Conservation (phyloP, 2,888 invertebrate species). For the Ichneumoninae sp. region DNA sequence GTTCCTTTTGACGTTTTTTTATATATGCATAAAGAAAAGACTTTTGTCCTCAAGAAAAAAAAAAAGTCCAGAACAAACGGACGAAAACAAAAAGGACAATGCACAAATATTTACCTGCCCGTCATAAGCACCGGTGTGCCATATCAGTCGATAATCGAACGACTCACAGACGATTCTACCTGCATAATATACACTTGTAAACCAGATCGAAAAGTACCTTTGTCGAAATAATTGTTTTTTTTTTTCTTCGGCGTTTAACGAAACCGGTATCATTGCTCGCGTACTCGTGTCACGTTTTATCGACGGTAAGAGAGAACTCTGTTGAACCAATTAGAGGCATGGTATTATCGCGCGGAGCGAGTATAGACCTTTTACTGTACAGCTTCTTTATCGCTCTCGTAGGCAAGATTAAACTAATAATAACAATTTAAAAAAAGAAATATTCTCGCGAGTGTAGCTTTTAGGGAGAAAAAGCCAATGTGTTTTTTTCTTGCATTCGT, state of each 20-base stretch:
- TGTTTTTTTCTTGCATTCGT: constrained; percentile 43
- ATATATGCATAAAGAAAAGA: constrained; percentile 27
- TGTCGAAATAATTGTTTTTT: constrained; percentile 33
- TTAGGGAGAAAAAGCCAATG: constrained; percentile 12
- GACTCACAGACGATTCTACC: constrained; percentile 60
- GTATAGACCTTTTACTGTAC: constrained; percentile 41
- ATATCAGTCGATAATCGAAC: constrained; percentile 61
- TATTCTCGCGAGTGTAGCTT: constrained; percentile 56
- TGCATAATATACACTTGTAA: constrained; percentile 62
- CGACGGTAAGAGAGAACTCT: constrained; percentile 4
- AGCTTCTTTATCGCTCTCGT: constrained; percentile 58
- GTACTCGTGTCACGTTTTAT: constrained; percentile 26
- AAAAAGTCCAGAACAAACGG: not conserved
- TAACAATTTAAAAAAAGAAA: constrained; percentile 17
- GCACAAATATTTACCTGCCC: constrained; percentile 47
- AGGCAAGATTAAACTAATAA: constrained; percentile 21
- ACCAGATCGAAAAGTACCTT: constrained; percentile 60
- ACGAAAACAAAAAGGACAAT: constrained; percentile 24
- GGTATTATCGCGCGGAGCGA: constrained; percentile 27
- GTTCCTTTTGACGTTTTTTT: constrained; percentile 60
- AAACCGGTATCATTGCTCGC: constrained; percentile 10
- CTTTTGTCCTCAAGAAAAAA: constrained; percentile 34
- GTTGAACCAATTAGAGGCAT: constrained; percentile 27
- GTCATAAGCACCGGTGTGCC: constrained; percentile 64
- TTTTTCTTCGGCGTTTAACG: constrained; percentile 20